phyloP scores from a whole-genome alignment of 2,888 invertebrate genomes.

The Fragum fragum region DNA sequence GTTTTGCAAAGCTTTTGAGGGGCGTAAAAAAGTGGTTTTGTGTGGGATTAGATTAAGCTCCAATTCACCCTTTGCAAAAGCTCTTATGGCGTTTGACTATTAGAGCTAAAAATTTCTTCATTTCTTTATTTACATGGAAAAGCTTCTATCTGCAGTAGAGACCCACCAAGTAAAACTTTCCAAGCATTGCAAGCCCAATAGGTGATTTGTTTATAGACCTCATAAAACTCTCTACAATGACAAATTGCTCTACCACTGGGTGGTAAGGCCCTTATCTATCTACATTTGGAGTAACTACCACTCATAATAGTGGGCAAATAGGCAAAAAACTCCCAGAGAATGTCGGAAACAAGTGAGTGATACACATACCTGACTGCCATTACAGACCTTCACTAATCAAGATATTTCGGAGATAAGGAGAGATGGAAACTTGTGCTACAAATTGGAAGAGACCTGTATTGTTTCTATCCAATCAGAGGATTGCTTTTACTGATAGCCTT shows the following conservation, averaged over 20 bases:
- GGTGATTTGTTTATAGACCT: conserved; percentile 58
- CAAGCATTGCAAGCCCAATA: conserved; percentile 25
- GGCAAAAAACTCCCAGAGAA: conserved; percentile 48
- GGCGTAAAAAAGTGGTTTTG: not conserved
- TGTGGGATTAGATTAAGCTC: not conserved
- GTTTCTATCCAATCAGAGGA: not conserved
- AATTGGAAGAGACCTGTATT: conserved; percentile 53
- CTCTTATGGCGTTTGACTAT: no score
- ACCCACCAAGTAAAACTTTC: not conserved
- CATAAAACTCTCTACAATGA: conserved; percentile 52
- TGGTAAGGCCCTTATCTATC: conserved; percentile 64
- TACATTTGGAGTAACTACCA: conserved; percentile 63
- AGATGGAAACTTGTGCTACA: conserved; percentile 47
- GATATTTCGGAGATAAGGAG: conserved; percentile 48
- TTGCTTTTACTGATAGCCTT: not conserved
- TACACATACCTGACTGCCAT: conserved; percentile 56
- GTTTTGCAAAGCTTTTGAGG: not conserved
- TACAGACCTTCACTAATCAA: conserved; percentile 57
- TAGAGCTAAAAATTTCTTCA: no score
- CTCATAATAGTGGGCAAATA: conserved; percentile 63
- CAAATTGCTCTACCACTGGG: conserved; percentile 68
- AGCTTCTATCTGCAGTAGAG: not conserved
- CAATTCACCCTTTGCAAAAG: not conserved
- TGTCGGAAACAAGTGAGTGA: conserved; percentile 52
- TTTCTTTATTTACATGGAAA: no score